phyloP scores from a whole-genome alignment of 2,888 invertebrate genomes.

The Pimpla rufipes region DNA sequence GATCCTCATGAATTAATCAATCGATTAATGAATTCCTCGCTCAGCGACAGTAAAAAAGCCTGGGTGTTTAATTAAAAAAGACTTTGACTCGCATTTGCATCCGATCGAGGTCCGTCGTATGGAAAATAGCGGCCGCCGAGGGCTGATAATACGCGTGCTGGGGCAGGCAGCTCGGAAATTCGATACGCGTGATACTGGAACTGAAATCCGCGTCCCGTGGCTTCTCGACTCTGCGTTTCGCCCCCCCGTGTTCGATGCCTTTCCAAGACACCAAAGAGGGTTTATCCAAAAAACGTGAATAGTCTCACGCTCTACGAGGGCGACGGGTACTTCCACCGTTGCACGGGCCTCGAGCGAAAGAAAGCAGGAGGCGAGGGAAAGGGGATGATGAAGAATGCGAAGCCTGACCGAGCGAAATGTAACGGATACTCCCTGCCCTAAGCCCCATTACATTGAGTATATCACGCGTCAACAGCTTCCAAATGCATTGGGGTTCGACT shows the following conservation, averaged over 20 bases:
- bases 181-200: conserved; percentile 50
- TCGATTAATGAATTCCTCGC: too few species aligned
- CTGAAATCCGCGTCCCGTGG: conserved; percentile 22
- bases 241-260: background rate
- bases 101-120: background rate
- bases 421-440: conserved; percentile 49
- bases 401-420: conserved; percentile 60
- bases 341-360: background rate
- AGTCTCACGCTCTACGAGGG: conserved; percentile 51
- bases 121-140: conserved; percentile 46
- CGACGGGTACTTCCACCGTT: conserved; percentile 34
- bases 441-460: conserved; percentile 57
- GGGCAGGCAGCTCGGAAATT: conserved; percentile 51
- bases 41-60: too few species aligned
- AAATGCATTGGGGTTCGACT: conserved; percentile 40
- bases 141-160: conserved; percentile 36
- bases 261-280: background rate
- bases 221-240: conserved; percentile 18
- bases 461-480: conserved; percentile 54
- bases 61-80: background rate
- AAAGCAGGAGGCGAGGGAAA: conserved; percentile 14
- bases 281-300: conserved; percentile 50
- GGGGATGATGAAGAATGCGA: conserved; percentile 49
- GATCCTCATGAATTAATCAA: too few species aligned
- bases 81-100: background rate